Percentiles rank a stretch among this genome's conserved stretches.
phyloP scores from a whole-genome alignment of 2,888 invertebrate genomes.

The Kryphioiulus occultus region DNA sequence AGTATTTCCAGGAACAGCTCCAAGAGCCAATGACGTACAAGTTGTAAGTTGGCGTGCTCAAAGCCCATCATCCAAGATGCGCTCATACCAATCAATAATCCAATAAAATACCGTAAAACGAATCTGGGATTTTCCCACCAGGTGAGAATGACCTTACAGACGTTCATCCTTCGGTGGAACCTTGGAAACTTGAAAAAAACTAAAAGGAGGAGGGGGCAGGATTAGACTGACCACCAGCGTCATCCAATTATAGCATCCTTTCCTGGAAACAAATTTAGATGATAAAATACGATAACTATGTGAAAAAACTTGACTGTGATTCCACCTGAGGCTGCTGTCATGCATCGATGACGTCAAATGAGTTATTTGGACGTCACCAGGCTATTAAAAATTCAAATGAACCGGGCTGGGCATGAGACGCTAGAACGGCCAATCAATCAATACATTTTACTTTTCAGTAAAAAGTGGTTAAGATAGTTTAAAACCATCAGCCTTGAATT shows the following conservation, averaged over 20 bases:
- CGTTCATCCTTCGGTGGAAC: background rate
- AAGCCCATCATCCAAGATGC: background rate
- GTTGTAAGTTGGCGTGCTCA: no score
- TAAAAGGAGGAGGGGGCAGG: background rate
- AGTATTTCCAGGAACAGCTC: no score
- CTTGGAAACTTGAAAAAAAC: background rate
- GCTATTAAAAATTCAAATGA: background rate
- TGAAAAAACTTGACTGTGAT: background rate
- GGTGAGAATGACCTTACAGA: background rate
- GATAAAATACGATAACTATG: background rate
- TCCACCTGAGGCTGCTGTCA: background rate
- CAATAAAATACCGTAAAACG: background rate
- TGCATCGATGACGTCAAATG: background rate
- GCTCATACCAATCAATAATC: background rate
- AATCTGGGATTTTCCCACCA: background rate
- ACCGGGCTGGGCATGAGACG: background rate
- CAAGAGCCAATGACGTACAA: background rate
- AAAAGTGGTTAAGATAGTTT: no score
- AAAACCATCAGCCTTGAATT: background rate
- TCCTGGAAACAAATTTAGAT: slow-evolving; percentile 3
- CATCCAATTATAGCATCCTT: background rate
- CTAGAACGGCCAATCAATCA: background rate
- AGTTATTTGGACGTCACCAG: background rate
- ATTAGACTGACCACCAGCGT: background rate
- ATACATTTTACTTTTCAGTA: background rate